Evolutionary conservation across 2,888 invertebrate genomes (phyloP), one percentile per base, ranked within the genome.

Genomic region (Hemistola chrysoprasaria): DNA sequence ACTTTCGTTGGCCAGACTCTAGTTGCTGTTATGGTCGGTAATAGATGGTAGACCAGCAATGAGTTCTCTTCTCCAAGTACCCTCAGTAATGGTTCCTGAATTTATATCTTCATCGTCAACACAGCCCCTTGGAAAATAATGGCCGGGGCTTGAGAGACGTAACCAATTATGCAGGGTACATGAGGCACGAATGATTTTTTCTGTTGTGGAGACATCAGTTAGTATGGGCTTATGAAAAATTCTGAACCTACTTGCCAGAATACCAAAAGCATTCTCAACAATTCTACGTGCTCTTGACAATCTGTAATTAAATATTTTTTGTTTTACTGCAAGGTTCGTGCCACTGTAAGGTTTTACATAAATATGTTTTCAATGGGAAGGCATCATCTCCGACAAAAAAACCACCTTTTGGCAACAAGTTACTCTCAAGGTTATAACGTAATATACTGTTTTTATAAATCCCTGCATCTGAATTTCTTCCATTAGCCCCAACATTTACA

Each of bases 151-250:
- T 38, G 48, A 22, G 22, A 27, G 25, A 28, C 38, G 38, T 41
- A 44, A 34, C 48, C 53, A 53, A 40, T 55, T 56, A 27, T 51
- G 53, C 36, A 53, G 39, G 4, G 50, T 40, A 35, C 49, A 50
- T 27, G 37, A 30, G 27, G 52, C 39, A 23, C 39, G 30, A 28
- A 56, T 38, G 26, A 56, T 47, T 31, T 41, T 34, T 33, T 44
- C 38, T 9, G 38, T 40, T 6, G 30, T 43, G 11, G 25, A 22
- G 31, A 11, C 34, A 31, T 48, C 22, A 22, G 31, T 42, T 35
- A 40, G 43, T 40, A 50, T 48, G 26, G 41, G 43, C 22, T 35
- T 50, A 37, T 43, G 25, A 35, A 49, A 53, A 31, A 50, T 30
- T 33, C 33, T 24, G 16, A 24, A 30, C 6, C 47, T 45, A 39